phyloP scores from a whole-genome alignment of 2,113 vertebrate genomes.

The Labeo catla region DNA sequence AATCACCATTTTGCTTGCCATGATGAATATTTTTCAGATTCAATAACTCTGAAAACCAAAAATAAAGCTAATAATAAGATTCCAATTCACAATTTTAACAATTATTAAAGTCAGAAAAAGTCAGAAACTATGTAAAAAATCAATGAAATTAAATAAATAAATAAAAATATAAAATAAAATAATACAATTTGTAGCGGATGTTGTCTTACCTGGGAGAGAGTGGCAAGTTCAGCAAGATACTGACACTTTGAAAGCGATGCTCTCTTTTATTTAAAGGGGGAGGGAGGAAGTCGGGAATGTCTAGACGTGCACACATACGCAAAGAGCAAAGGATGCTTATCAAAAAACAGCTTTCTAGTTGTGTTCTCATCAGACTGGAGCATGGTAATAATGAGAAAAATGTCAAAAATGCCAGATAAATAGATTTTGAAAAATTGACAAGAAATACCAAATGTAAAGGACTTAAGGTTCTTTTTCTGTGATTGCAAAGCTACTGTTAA shows the following conservation, averaged over 20 bases:
- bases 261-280: constrained; percentile 38
- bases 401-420: constrained; percentile 36
- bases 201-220: constrained; percentile 40
- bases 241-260: not conserved
- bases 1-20: constrained; percentile 56
- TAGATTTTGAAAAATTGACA: constrained; percentile 28
- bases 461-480: not conserved
- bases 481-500: not conserved
- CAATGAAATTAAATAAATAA: not conserved
- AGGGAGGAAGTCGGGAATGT: constrained; percentile 20
- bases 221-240: not conserved
- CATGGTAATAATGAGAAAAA: constrained; percentile 15
- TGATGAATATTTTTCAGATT: not conserved
- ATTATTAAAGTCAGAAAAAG: not conserved
- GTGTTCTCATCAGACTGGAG: constrained; percentile 8
- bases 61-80: not conserved
- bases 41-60: not conserved
- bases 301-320: not conserved
- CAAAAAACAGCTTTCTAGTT: constrained; percentile 1
- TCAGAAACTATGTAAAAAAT: not conserved
- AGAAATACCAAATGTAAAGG: not conserved
- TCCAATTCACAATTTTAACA: not conserved
- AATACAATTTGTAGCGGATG: not conserved
- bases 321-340: constrained; percentile 40
- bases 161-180: not conserved